Conservation (phyloP, 92 coral and sea anemone species). For the Porites rus region DNA sequence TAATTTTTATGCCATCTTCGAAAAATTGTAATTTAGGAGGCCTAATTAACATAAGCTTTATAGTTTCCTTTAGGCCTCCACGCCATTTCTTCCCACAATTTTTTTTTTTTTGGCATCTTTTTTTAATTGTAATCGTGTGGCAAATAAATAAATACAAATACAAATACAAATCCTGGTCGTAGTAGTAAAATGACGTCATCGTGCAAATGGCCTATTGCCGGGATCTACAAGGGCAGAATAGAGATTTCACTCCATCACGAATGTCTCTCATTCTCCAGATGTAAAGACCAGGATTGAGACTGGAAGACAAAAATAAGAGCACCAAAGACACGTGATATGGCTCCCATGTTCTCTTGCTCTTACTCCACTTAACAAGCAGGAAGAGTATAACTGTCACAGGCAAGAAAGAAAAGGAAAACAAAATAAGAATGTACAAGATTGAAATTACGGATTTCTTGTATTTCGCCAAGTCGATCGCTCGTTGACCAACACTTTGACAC, state of each 20-base stretch:
- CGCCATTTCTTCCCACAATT: too few species aligned
- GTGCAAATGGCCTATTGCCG: too few species aligned
- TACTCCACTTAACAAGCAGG: not conserved
- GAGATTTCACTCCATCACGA: not conserved
- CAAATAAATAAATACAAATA: too few species aligned
- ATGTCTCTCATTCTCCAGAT: constrained; percentile 10
- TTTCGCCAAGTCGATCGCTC: not conserved
- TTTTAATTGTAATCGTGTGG: too few species aligned
- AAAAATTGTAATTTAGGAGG: too few species aligned
- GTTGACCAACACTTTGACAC: not conserved
- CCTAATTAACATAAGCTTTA: too few species aligned
- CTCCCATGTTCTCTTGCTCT: too few species aligned
- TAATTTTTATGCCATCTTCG: too few species aligned
- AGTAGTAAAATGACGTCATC: too few species aligned
- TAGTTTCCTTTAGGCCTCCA: too few species aligned
- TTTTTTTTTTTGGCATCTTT: too few species aligned
- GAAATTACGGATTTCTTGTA: not conserved
- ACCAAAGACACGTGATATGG: not conserved
- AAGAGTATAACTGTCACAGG: not conserved
- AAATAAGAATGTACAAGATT: not conserved
- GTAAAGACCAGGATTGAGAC: not conserved
- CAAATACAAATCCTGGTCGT: too few species aligned
- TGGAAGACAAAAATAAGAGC: not conserved
- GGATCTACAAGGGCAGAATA: not conserved
- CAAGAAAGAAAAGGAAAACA: constrained; percentile 3